Conservation (phyloP, 2,113 vertebrate genomes). For the Lasiurus cinereus region DNA sequence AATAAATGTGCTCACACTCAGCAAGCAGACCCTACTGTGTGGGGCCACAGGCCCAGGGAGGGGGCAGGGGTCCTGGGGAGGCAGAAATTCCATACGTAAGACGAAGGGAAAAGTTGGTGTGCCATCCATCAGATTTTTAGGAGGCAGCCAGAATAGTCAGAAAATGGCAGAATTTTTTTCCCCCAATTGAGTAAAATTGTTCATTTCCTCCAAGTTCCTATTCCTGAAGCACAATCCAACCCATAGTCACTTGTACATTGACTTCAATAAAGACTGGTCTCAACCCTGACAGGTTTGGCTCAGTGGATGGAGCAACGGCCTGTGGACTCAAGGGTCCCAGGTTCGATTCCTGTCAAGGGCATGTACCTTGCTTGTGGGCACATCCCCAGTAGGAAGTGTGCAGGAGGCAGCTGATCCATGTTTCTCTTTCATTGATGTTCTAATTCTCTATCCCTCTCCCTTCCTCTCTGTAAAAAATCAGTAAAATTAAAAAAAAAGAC, state of each 20-base stretch:
- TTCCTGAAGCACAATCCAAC: neutral
- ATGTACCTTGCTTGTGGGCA: too few relatives aligned
- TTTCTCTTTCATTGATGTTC: too few relatives aligned
- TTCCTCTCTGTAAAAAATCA: too few relatives aligned
- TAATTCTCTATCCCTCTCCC: too few relatives aligned
- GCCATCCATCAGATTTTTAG: neutral
- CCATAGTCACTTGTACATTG: rapidly evolving
- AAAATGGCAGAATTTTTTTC: neutral
- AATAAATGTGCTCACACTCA: neutral
- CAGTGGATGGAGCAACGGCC: too few relatives aligned
- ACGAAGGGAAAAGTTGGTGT: neutral
- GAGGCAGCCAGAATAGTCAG: neutral
- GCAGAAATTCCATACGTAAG: neutral
- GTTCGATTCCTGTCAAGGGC: too few relatives aligned
- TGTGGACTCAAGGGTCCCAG: too few relatives aligned
- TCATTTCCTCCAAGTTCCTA: neutral
- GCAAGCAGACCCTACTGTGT: too few relatives aligned
- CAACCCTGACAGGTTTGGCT: too few relatives aligned
- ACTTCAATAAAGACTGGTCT: neutral
- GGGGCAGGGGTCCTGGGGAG: neutral
- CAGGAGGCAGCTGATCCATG: too few relatives aligned
- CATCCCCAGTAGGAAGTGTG: too few relatives aligned
- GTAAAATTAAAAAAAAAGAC: neutral
- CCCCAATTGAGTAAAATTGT: neutral
- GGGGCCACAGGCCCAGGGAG: neutral